Evolutionary conservation across 2,888 invertebrate species (phyloP), one percentile per base, ranked within the genome.

Genomic region (Atethmia centrago): DNA sequence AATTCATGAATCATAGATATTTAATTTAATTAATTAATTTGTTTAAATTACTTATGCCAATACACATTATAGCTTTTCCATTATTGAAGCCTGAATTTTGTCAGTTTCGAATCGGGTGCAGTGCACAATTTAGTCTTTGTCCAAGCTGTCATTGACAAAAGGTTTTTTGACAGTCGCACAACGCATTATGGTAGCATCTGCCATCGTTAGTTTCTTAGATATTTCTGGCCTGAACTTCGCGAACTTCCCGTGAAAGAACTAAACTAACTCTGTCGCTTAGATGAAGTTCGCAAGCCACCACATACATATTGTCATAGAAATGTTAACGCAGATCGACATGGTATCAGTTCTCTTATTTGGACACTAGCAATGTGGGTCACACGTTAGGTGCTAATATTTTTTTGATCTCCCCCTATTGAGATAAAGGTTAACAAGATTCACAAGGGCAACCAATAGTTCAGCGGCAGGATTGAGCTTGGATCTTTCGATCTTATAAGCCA

Each of bases 221-320:
- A 28, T 25, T 36, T 65, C 36, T 16, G 8, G 19, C 5, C n/a
- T 25, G 8, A 40, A 10, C 9, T 45, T 40, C 7, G 16, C 28
- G 12, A 31, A 2, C 25, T 51, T 31, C 8, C 14, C 31, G 5
- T 31, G 7, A 9, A 55, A 4, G 19, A 21, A 21, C 21, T 3
- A 1, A 21, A 25, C 0, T 25, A 19, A 36, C 14, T 28, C 12
- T 40, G 42, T 14, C 16, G 5, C 16, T 69, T 56, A 83, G 14
- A 79, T 71, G n/a, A 83, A 83, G 28, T 81, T 83, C 0, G 81
- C 71, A 16, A 81, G 74, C 79, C 83, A 83, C 83, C 83, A 83
- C 74, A 83, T 79, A 66, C 81, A 83, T 45, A 83, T 79, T n/a
- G 68, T 63, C 62, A 83, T 79, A 40, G 81, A 83, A 58, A 83